Evolutionary conservation across 2,888 invertebrate genomes (phyloP), one percentile per base, ranked within the genome.

Genomic region (Gari tellinella): DNA sequence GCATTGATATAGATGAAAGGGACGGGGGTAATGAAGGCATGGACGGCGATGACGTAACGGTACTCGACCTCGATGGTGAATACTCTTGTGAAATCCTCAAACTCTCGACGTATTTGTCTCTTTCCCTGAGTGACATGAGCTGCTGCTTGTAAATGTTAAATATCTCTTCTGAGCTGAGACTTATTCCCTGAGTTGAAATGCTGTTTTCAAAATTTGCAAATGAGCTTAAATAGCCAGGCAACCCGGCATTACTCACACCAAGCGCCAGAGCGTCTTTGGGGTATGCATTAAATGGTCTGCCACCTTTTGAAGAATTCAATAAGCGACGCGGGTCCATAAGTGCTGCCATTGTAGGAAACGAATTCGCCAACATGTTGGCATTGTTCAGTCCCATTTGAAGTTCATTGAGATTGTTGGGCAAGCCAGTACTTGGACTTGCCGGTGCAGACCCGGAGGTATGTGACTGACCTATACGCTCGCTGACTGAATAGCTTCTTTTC

Each of bases 251-350:
- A 14, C 61, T 69, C 21, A 65, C 14, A 1, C 90, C 88, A 65
- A 96, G 89, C 46, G 94, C 93, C 25, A 95, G 86, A 0, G 95
- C 94, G 88, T 95, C 95, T 78, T 95, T 94, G 0, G 95, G 95
- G 87, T 95, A 95, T 0, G 95, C 95, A 76, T 91, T 92, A 76
- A 92, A 92, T 15, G 92, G 92, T 61, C 92, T 88, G 57, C 85
- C 84, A 57, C 86, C 88, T 25, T 66, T 61, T 3, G 76, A 74
- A 8, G 53, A 45, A 37, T 66, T 72, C 15, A 72, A 43, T 41
- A 72, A 58, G 51, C 80, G 67, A 43, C 81, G 61, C 12, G 80
- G 82, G 48, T 78, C 81, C 77, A 84, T 77, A 23, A 84, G 55
- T 7, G 81, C 80, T 43, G 81, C 78, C 74, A 83, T 76, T 10